Evolutionary conservation across 1,140 invertebrate species (phyloP).

Genomic region (Idris sp.): DNA sequence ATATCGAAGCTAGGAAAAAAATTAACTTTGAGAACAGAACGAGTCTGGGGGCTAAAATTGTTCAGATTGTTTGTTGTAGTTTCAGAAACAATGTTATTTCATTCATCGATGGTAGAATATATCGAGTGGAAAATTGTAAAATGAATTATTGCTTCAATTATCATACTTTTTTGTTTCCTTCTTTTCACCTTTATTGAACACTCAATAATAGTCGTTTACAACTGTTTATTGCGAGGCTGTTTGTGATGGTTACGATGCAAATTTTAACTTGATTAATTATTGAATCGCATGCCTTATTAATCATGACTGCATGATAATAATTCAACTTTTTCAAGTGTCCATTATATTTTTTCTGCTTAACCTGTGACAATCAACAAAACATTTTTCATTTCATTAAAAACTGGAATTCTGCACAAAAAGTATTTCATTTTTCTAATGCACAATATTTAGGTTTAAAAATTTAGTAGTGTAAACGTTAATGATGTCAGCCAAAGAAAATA

Average conservation of each 20-base stretch:
- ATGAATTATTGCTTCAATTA: slow-evolving; percentile 39
- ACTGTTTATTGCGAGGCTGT: slow-evolving; percentile 21
- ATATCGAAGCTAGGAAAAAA: slow-evolving; percentile 15
- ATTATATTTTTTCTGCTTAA: not conserved
- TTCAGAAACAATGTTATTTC: slow-evolving; percentile 20
- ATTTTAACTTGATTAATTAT: slow-evolving; percentile 9
- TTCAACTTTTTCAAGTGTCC: slow-evolving; percentile 6
- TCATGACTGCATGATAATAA: slow-evolving; percentile 1
- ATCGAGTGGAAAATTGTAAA: slow-evolving; percentile 34
- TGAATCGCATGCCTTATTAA: slow-evolving; percentile 10
- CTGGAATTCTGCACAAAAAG: no score
- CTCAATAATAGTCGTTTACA: slow-evolving; percentile 23
- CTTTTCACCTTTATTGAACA: slow-evolving; percentile 19
- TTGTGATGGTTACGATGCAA: slow-evolving; percentile 1
- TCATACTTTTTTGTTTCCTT: slow-evolving; percentile 18
- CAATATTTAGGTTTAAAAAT: no score
- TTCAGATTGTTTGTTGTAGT: slow-evolving; percentile 30
- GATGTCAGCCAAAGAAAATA: no score
- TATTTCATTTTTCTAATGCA: no score
- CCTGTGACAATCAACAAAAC: no score
- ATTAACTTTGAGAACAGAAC: slow-evolving; percentile 34
- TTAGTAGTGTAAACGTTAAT: no score
- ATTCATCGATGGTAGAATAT: slow-evolving; percentile 6
- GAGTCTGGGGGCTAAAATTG: slow-evolving; percentile 21
- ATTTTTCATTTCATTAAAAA: no score